A percentile compares a stretch with the other conserved stretches of the same genome.
These are phyloP conservation scores for Garrulus glandarius DNA, from an alignment of 2,797 vertebrate genomes.

Conservation along the genomic window DNA sequence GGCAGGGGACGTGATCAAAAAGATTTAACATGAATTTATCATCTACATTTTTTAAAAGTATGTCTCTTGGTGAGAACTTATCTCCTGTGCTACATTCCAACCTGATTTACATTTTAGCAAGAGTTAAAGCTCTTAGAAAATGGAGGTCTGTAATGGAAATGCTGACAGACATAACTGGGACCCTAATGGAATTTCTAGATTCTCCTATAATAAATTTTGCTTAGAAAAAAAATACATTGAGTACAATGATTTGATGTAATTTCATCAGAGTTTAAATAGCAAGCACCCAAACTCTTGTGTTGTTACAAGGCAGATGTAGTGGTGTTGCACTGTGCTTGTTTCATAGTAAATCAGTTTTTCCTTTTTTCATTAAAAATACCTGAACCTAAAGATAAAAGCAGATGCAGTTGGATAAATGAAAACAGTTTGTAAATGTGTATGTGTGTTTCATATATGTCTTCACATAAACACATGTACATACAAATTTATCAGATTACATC, in stretches of 20 bases:
- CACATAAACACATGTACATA: conserved; percentile 59
- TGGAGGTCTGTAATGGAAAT: conserved; percentile 11
- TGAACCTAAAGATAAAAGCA: conserved; percentile 14
- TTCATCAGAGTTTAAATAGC: neutral
- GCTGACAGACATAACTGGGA: conserved; percentile 34
- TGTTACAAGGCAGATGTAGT: conserved; percentile 14
- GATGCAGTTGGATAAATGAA: conserved; percentile 42
- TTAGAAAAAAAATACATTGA: neutral
- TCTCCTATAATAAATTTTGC: neutral
- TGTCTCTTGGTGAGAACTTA: conserved; percentile 44
- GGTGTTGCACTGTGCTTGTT: conserved; percentile 6
- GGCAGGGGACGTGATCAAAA: conserved; percentile 9
- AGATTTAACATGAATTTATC: conserved; percentile 45
- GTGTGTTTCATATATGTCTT: conserved; percentile 60
- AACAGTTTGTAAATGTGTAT: conserved; percentile 19
- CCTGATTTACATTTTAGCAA: conserved; percentile 37
- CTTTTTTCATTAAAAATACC: neutral
- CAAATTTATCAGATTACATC: conserved; percentile 75
- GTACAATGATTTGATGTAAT: neutral
- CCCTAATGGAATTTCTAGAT: conserved; percentile 46
- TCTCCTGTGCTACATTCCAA: conserved; percentile 28
- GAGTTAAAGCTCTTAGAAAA: conserved; percentile 38
- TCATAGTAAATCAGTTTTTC: neutral
- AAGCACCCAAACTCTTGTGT: neutral
- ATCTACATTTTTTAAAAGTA: conserved; percentile 39